These are phyloP conservation scores for Euthynnus affinis DNA, from an alignment of 2,797 vertebrate species.

Conservation along the genomic window DNA sequence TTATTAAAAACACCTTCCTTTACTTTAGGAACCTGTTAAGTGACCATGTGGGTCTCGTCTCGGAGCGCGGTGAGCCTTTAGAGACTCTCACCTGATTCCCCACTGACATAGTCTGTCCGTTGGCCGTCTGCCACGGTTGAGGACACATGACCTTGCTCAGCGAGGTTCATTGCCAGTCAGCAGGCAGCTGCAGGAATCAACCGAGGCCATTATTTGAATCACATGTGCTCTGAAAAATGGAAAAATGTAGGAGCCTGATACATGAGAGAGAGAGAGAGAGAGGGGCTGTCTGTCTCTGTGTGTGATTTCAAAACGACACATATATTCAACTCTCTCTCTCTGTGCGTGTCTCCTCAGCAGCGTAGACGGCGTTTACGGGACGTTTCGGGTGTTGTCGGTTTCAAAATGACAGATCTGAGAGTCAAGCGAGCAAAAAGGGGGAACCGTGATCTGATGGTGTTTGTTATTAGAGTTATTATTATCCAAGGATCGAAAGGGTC, in stretches of 20 bases:
- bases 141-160: slow-evolving; percentile 36
- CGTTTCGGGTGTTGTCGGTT: background rate
- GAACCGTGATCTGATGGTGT: too few relatives aligned
- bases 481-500: background rate
- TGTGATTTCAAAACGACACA: slow-evolving; percentile 11
- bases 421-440: too few relatives aligned
- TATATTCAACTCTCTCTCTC: background rate
- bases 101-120: slow-evolving; percentile 3
- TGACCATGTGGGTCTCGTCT: too few relatives aligned
- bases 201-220: slow-evolving; percentile 7
- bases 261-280: background rate
- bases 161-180: slow-evolving; percentile 30
- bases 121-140: slow-evolving; percentile 40
- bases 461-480: background rate
- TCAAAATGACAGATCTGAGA: slow-evolving; percentile 10
- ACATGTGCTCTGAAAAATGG: background rate
- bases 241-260: background rate
- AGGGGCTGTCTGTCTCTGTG: background rate
- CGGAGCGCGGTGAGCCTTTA: too few relatives aligned
- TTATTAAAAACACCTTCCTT: too few relatives aligned
- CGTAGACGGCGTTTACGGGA: slow-evolving; percentile 1
- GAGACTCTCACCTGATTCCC: slow-evolving; percentile 36
- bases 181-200: slow-evolving; percentile 45
- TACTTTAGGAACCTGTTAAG: too few relatives aligned
- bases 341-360: too few relatives aligned